Evolutionary conservation across 2,113 vertebrate species (phyloP).

Genomic region (Gorsachius goisagi): DNA sequence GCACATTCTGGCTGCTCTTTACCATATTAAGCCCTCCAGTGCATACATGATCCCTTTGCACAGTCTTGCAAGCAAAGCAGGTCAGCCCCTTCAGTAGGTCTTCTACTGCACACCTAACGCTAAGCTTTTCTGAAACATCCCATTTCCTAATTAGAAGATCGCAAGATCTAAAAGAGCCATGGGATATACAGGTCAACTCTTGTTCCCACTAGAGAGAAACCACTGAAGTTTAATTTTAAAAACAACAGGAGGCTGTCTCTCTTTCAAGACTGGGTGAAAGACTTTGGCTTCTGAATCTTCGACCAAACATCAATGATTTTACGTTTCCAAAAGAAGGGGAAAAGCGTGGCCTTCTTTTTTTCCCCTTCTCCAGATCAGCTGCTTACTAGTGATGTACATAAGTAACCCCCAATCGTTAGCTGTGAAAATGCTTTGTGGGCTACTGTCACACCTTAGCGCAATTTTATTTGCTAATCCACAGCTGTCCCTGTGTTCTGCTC

Average conservation of each 20-base stretch:
- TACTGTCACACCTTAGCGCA: neutral
- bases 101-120: neutral
- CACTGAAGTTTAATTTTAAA: neutral
- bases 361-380: rapidly evolving
- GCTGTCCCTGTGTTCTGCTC: neutral
- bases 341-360: neutral
- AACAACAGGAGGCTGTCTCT: neutral
- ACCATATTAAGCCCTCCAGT: neutral
- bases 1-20: neutral
- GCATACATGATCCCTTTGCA: neutral
- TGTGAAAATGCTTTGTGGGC: neutral
- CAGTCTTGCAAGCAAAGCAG: neutral
- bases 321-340: neutral
- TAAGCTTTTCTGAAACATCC: neutral
- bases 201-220: neutral
- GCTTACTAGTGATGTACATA: neutral
- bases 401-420: neutral
- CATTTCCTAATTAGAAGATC: neutral
- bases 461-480: neutral
- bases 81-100: neutral
- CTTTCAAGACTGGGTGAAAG: neutral
- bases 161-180: neutral
- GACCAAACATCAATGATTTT: neutral
- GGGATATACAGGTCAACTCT: neutral
- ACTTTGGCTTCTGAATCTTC: neutral